Base-by-base conservation (phyloP, 2,113 vertebrate genomes). In the Pimephales promelas region DNA sequence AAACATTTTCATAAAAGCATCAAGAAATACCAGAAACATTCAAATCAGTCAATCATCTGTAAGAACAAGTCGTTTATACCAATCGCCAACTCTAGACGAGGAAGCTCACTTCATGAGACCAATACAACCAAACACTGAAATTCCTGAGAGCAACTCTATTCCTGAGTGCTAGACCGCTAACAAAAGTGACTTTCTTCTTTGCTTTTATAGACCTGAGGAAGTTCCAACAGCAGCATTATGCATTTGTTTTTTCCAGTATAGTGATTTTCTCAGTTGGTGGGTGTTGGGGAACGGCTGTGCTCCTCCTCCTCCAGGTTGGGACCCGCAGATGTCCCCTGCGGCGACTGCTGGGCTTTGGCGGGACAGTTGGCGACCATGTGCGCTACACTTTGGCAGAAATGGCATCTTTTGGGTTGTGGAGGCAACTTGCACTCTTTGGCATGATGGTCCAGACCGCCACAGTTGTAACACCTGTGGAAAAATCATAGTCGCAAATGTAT, bases 381-480 rank as follows among this genome's bases (percentile, higher is more conserved):
- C 86, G 94, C 94, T 54, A 98, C 94, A 91, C 97, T 99, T 91
- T 98, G 97, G 94, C 97, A 99, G 93, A 96, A 98, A 92, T 98
- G 97, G 93, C 97, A 99, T 91, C 96, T 98, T 93, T 98, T 99
- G 81, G 97, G 98, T 94, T 99, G 98, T 0, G 98, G 98, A 0
- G 98, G 97, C 54, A 99, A 92, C 90, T 97, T 98, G 93, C 98
- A 99, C 89, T 99, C 97, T 91, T 99, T 99, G 92, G 98, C 98
- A 43, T 99, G 98, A 87, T 99, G 98, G 90, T 99, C 97, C 91
- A 98, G 92, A 72, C 96, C 98, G 9, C 98, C 98, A 3, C 98
- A 99, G 93, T 99, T 99, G 92, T 99, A 99, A 92, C 98, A 99
- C 93, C 97, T 98, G 84, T 3, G 54, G 83, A 52, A 76, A 8